Percentiles rank a stretch among this genome's conserved stretches.
These are phyloP conservation scores for Chelonoidis abingdonii DNA, from an alignment of 2,113 vertebrate species.

Conservation along the genomic window DNA sequence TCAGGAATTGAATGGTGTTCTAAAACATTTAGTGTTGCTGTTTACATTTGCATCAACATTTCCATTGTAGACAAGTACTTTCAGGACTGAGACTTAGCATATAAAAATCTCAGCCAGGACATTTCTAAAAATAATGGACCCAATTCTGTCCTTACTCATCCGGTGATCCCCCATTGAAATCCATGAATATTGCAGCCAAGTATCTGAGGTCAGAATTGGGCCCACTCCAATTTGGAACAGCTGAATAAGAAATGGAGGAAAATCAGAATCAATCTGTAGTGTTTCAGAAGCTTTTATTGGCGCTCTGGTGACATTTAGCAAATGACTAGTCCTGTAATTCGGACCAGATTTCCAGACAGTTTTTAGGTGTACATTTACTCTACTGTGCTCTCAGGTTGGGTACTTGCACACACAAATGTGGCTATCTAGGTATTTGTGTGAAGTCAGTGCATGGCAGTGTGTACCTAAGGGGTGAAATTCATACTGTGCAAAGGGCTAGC, in stretches of 20 bases:
- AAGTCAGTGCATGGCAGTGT: background rate
- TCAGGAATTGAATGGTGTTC: constrained; percentile 50
- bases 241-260: accelerated
- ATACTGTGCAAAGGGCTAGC: background rate
- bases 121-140: background rate
- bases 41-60: constrained; percentile 49
- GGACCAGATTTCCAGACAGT: background rate
- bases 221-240: background rate
- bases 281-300: background rate
- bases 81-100: constrained; percentile 30
- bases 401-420: background rate
- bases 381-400: background rate
- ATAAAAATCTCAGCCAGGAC: constrained; percentile 14
- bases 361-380: background rate
- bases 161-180: background rate
- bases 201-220: background rate
- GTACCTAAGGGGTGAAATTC: background rate
- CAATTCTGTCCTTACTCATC: constrained; percentile 32
- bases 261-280: background rate
- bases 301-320: background rate
- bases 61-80: constrained; percentile 41
- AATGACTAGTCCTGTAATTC: background rate
- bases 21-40: constrained; percentile 30
- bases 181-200: background rate
- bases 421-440: background rate